Conservation (phyloP, 37 sponge, comb jelly and placozoan species). For the Ianthella basta region DNA sequence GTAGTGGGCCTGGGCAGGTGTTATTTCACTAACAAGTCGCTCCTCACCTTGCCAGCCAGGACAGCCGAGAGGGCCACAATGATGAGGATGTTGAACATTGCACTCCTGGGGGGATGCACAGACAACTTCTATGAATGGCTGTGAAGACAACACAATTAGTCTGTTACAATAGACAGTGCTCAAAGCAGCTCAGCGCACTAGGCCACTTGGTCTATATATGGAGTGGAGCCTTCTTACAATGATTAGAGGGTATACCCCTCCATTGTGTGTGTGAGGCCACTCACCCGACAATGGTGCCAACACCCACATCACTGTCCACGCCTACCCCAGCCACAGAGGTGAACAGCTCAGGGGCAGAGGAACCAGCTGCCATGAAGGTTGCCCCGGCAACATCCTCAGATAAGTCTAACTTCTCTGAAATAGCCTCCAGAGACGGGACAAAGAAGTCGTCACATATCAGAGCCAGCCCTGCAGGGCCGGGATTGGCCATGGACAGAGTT, state of each 20-base stretch:
- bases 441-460: slow-evolving; percentile 94
- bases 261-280: slow-evolving; percentile 15
- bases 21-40: too few relatives aligned
- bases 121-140: too few relatives aligned
- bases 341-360: slow-evolving; percentile 89
- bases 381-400: slow-evolving; percentile 95
- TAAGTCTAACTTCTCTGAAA: slow-evolving; percentile 81
- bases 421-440: slow-evolving; percentile 89
- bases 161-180: too few relatives aligned
- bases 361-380: slow-evolving; percentile 97
- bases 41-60: slow-evolving; percentile 60
- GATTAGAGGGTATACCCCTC: too few relatives aligned
- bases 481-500: too few relatives aligned
- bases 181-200: too few relatives aligned
- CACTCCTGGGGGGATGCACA: slow-evolving; percentile 58
- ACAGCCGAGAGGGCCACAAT: slow-evolving; percentile 71
- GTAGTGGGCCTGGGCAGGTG: neutral
- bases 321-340: slow-evolving; percentile 85
- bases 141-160: neutral
- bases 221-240: too few relatives aligned
- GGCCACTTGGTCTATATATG: too few relatives aligned
- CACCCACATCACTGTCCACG: slow-evolving; percentile 78
- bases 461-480: slow-evolving; percentile 58
- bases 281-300: slow-evolving; percentile 91
- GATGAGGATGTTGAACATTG: slow-evolving; percentile 87